Percentiles rank a stretch among this genome's conserved stretches.
These are phyloP conservation scores for Brachypalpus laphriformis DNA, from an alignment of 2,888 invertebrate genomes.

Conservation along the genomic window DNA sequence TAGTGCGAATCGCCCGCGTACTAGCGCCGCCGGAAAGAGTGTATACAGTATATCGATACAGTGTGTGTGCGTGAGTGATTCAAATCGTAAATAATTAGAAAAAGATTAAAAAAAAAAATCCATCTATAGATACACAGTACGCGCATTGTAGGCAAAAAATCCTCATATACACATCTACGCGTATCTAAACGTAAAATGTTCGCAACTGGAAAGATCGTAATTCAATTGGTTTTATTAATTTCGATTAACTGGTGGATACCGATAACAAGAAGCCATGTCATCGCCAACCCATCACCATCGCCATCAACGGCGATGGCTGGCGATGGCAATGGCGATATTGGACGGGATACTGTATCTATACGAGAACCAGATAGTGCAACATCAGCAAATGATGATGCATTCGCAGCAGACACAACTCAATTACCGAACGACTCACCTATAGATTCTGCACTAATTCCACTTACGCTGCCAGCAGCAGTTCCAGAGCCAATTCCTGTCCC, in stretches of 20 bases:
- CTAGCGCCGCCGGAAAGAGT: constrained; percentile 64
- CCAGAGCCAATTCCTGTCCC: constrained; percentile 37
- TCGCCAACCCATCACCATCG: constrained; percentile 48
- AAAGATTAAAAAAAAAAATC: constrained; percentile 20
- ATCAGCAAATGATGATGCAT: constrained; percentile 50
- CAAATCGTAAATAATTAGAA: constrained; percentile 16
- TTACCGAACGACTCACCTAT: constrained; percentile 67
- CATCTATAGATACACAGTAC: not conserved
- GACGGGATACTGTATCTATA: constrained; percentile 21
- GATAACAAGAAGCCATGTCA: constrained; percentile 64
- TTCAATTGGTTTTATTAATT: constrained; percentile 70
- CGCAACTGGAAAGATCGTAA: constrained; percentile 65
- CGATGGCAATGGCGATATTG: constrained; percentile 1
- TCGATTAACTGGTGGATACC: constrained; percentile 71
- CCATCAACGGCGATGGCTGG: constrained; percentile 6
- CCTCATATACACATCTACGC: constrained; percentile 3
- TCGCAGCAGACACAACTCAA: constrained; percentile 62
- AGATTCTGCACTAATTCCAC: constrained; percentile 57
- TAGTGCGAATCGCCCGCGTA: constrained; percentile 63
- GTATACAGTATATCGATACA: constrained; percentile 8
- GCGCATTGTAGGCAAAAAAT: not conserved
- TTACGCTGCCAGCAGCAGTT: constrained; percentile 31
- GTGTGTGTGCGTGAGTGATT: constrained; percentile 54
- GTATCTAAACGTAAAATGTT: constrained; percentile 52
- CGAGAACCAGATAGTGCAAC: constrained; percentile 27